Percentiles rank a stretch among this genome's conserved stretches.
These are phyloP conservation scores for Oncorhynchus keta DNA, from an alignment of 2,113 vertebrate species.

Conservation along the genomic window DNA sequence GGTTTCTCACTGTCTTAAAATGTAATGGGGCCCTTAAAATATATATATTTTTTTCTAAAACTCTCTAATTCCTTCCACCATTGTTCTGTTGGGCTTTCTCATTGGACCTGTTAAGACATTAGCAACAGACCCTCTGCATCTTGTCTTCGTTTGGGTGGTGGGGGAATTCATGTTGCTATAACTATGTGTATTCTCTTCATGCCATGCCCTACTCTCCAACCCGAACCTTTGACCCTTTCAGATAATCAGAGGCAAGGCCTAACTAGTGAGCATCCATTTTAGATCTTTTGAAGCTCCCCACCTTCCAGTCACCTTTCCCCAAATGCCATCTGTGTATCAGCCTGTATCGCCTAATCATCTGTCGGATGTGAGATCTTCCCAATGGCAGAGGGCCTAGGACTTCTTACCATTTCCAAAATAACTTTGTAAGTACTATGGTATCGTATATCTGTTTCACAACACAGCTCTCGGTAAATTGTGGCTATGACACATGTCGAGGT, in stretches of 20 bases:
- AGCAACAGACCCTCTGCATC: conserved; percentile 12
- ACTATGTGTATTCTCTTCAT: background rate
- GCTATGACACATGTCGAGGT: conserved; percentile 76
- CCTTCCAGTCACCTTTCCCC: background rate
- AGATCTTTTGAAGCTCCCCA: background rate
- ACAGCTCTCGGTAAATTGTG: conserved; percentile 78
- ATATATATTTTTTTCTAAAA: conserved; percentile 13
- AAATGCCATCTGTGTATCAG: background rate
- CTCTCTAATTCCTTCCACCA: conserved; percentile 14
- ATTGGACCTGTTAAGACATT: background rate
- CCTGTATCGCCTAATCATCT: background rate
- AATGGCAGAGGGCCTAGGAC: conserved; percentile 39
- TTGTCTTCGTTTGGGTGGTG: conserved; percentile 36
- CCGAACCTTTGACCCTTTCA: too few relatives aligned
- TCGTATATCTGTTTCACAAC: conserved; percentile 75
- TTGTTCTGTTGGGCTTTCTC: conserved; percentile 26
- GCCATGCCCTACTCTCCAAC: background rate
- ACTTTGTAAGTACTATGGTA: conserved; percentile 68
- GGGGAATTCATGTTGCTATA: background rate
- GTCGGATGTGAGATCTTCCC: conserved; percentile 44
- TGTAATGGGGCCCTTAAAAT: background rate
- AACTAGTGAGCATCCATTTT: background rate
- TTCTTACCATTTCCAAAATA: conserved; percentile 74
- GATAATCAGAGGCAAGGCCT: too few relatives aligned
- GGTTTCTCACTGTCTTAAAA: too few relatives aligned